Evolutionary conservation across 2,888 invertebrate genomes (phyloP), one percentile per base, ranked within the genome.

Genomic region (Amphiduros pacificus): DNA sequence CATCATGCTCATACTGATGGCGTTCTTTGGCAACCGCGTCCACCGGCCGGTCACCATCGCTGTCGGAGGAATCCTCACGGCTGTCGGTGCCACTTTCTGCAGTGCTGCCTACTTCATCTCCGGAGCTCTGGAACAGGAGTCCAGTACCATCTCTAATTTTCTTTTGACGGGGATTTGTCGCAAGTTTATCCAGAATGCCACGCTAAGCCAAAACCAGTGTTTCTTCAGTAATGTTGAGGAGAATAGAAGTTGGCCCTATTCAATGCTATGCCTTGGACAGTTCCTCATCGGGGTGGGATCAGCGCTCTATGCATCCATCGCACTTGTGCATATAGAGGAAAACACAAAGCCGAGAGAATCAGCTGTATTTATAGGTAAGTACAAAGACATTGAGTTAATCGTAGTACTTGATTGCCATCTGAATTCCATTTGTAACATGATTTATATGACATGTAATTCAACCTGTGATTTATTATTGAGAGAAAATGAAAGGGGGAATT

Each of bases 311-410:
- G 49, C 56, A 44, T 29, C 40, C 28, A n/a, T 56, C 1, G 56
- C 40, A 1, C 22, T 56, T 22, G 49, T 56, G 6, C 48, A 56
- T 24, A 49, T 56, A n/a, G 56, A 56, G 17, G 56, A 56, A 20
- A 41, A 41, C 3, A 22, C 48, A n/a, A 28, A 28, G 22, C 36
- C 2, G n/a, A 2, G 9, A 11, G 24, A 28, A 11, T 17, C 41
- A 6, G 31, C 56, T 4, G n/a, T 56, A n/a, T 56, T 48, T 49
- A 31, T 56, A 14, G 56, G 56, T 56, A 28, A 56, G 56, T 5
- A n/a, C n/a, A n/a, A n/a, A n/a, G n/a, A n/a, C n/a, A n/a, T n/a
- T n/a, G n/a, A n/a, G n/a, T n/a, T n/a, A n/a, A n/a, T n/a, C n/a
- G n/a, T n/a, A n/a, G n/a, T n/a, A n/a, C n/a, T n/a, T n/a, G n/a